A percentile compares a stretch with the other conserved stretches of the same genome.
These are phyloP conservation scores for Thinocorus orbignyianus DNA, from an alignment of 2,113 vertebrate genomes.

Conservation along the genomic window DNA sequence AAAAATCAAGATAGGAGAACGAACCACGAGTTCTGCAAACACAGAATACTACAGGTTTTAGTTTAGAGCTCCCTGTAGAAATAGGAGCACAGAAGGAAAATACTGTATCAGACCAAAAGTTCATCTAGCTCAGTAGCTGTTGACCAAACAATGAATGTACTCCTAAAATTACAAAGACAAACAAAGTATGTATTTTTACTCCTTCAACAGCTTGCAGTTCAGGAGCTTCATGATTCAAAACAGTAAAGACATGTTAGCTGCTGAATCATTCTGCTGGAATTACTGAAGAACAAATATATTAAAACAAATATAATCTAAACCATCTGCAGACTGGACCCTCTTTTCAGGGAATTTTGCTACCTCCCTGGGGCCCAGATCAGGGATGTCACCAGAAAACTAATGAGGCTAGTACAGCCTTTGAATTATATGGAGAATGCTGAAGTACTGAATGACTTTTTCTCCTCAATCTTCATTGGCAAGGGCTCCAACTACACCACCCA, in stretches of 20 bases:
- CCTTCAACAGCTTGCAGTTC: not conserved
- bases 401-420: not conserved
- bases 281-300: not conserved
- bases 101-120: not conserved
- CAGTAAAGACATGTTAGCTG: not conserved
- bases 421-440: not conserved
- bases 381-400: not conserved
- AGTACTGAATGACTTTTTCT: too few relatives aligned
- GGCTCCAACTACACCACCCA: too few relatives aligned
- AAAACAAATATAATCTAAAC: constrained; percentile 13
- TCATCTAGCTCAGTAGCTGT: not conserved
- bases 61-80: not conserved
- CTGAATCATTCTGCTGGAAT: not conserved
- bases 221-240: not conserved
- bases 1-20: not conserved
- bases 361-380: not conserved
- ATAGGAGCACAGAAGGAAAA: not conserved
- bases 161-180: not conserved
- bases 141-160: not conserved
- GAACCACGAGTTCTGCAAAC: not conserved
- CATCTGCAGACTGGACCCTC: not conserved
- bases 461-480: too few relatives aligned
- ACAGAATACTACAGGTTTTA: not conserved
- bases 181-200: not conserved
- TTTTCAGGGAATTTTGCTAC: not conserved